Percentiles rank a stretch among this genome's conserved stretches.
Evolutionary conservation across 2,888 invertebrate species (phyloP).

Genomic region (Drosophila suboccidentalis): DNA sequence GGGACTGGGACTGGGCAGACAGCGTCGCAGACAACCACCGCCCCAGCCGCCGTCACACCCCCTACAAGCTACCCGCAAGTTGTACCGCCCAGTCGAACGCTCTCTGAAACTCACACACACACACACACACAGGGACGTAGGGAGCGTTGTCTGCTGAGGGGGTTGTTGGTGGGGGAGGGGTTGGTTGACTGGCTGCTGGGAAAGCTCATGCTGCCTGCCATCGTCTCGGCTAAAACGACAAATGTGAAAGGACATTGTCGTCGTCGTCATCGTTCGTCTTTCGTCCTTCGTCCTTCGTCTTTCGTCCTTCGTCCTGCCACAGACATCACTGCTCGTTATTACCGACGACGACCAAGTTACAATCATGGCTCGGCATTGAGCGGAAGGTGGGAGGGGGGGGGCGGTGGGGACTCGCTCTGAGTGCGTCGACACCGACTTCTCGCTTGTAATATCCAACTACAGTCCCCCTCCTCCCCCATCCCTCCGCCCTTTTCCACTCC

Average conservation of each 20-base stretch:
- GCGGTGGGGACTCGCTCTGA: slow-evolving; percentile 35
- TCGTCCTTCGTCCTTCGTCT: slow-evolving; percentile 22
- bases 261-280: slow-evolving; percentile 54
- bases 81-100: slow-evolving; percentile 34
- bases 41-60: slow-evolving; percentile 15
- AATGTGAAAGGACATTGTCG: slow-evolving; percentile 82
- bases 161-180: neutral
- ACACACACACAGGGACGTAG: slow-evolving; percentile 13
- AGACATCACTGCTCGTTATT: slow-evolving; percentile 66
- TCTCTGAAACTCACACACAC: slow-evolving; percentile 17
- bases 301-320: slow-evolving; percentile 55
- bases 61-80: neutral
- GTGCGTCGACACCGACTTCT: slow-evolving; percentile 78
- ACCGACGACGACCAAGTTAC: slow-evolving; percentile 63
- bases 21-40: slow-evolving; percentile 76
- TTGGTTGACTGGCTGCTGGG: slow-evolving; percentile 1
- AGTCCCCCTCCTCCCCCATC: neutral
- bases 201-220: slow-evolving; percentile 51
- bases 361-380: slow-evolving; percentile 34
- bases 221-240: slow-evolving; percentile 78
- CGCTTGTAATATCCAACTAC: slow-evolving; percentile 16
- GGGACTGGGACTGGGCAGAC: slow-evolving; percentile 54
- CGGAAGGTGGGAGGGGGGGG: neutral
- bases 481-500: neutral
- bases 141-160: slow-evolving; percentile 9